phyloP scores from a whole-genome alignment of 2,113 vertebrate genomes.

The Acinonyx jubatus region DNA sequence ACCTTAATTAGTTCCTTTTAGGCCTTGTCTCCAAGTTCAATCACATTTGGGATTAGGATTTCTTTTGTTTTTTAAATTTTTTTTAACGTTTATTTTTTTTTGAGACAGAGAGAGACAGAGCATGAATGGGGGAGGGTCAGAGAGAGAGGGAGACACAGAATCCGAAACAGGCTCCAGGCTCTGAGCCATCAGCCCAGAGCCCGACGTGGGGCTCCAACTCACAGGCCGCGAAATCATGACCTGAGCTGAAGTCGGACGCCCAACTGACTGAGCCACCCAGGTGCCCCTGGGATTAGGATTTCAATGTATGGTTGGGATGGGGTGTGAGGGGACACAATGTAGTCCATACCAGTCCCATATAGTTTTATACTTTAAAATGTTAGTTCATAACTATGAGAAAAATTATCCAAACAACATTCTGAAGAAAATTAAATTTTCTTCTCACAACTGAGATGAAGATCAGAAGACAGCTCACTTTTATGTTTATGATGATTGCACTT shows the following conservation, averaged over 20 bases:
- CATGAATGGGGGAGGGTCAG: too few relatives aligned
- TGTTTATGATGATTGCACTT: background rate
- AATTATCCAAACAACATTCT: background rate
- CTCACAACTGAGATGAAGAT: background rate
- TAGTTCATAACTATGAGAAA: background rate
- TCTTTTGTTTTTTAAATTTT: background rate
- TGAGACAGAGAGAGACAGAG: too few relatives aligned
- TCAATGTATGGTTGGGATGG: background rate
- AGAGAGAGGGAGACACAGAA: too few relatives aligned
- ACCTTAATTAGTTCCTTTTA: background rate
- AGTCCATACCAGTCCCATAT: background rate
- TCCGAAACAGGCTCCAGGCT: too few relatives aligned
- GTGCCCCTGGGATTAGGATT: background rate
- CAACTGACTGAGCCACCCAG: too few relatives aligned
- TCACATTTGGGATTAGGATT: background rate
- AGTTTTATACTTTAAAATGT: background rate
- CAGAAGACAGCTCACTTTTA: background rate
- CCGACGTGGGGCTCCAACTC: too few relatives aligned
- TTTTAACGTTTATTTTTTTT: too few relatives aligned
- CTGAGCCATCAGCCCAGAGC: too few relatives aligned
- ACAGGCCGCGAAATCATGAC: too few relatives aligned
- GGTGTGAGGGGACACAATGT: background rate
- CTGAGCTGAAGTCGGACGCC: too few relatives aligned
- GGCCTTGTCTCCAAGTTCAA: background rate
- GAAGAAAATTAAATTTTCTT: background rate